These are phyloP conservation scores for Microcebus jonahi DNA, from an alignment of 2,113 vertebrate genomes.

Conservation along the genomic window DNA sequence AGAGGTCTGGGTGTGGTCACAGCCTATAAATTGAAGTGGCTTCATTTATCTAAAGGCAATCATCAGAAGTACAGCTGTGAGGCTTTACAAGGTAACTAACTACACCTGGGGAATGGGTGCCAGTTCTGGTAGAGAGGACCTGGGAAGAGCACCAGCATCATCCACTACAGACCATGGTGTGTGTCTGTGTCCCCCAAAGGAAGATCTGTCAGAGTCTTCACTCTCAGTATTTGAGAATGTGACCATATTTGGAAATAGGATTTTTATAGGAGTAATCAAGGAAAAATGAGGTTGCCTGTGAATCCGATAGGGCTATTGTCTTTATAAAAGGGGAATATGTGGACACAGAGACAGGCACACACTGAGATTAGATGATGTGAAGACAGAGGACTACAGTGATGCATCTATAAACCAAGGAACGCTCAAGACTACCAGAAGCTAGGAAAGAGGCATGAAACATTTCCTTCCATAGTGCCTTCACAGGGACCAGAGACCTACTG, in stretches of 20 bases:
- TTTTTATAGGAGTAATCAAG: background rate
- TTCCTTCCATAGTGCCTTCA: background rate
- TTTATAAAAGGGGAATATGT: background rate
- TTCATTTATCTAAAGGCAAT: background rate
- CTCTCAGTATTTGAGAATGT: background rate
- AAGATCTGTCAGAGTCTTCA: background rate
- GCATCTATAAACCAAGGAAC: background rate
- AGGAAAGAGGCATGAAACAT: background rate
- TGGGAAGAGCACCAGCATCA: background rate
- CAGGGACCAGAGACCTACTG: background rate
- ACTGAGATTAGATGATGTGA: background rate
- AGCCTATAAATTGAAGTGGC: background rate
- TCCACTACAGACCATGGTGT: background rate
- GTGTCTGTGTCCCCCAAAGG: background rate
- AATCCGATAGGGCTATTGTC: background rate
- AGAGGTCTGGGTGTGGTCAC: background rate
- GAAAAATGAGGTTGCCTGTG: background rate
- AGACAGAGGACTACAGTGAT: background rate
- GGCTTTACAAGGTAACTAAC: background rate
- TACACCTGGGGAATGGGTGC: background rate
- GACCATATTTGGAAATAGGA: background rate
- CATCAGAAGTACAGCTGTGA: background rate
- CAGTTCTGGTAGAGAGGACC: background rate
- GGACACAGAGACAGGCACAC: background rate
- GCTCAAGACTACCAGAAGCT: background rate